phyloP scores from a whole-genome alignment of 2,888 invertebrate genomes.

The Allygus modestus region DNA sequence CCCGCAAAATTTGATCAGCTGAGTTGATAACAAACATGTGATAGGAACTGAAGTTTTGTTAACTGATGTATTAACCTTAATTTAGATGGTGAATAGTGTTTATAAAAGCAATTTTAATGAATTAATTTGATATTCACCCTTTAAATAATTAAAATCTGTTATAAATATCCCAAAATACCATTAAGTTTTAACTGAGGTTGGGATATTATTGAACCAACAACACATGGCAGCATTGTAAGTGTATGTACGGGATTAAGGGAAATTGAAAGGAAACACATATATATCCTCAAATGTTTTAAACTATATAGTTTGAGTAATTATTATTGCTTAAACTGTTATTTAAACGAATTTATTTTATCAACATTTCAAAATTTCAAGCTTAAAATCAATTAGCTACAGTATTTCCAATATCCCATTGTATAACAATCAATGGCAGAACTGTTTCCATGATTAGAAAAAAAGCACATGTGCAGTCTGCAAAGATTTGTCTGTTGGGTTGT shows the following conservation, averaged over 20 bases:
- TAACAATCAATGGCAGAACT: constrained; percentile 10
- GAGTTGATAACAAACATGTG: constrained; percentile 14
- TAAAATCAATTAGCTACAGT: no score
- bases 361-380: no score
- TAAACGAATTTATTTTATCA: no score
- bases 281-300: no score
- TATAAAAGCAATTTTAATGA: not conserved
- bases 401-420: not conserved
- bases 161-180: not conserved
- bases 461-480: constrained; percentile 63
- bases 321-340: no score
- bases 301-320: no score
- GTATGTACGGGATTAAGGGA: not conserved
- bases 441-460: constrained; percentile 22
- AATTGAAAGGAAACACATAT: no score
- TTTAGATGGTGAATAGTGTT: not conserved
- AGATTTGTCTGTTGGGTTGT: constrained; percentile 32
- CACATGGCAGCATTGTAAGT: constrained; percentile 10
- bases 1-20: constrained; percentile 3
- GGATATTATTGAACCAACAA: constrained; percentile 32
- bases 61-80: not conserved
- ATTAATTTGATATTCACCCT: not conserved
- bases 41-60: not conserved
- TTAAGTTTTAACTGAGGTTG: not conserved
- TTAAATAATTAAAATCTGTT: not conserved